Evolutionary conservation across 2,113 vertebrate species (phyloP).

Genomic region (Potamarius usumacintae): DNA sequence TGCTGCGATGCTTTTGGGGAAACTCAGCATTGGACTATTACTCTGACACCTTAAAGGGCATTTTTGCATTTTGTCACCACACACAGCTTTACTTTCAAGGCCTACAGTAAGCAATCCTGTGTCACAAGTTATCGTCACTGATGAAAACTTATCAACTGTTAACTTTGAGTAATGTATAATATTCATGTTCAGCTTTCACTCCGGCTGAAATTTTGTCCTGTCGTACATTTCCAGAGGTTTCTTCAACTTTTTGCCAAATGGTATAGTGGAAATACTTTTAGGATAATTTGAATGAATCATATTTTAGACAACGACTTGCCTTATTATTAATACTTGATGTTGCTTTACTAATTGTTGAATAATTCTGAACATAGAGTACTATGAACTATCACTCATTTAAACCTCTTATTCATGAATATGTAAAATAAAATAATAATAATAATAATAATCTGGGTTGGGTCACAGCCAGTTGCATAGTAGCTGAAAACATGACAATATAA

Average conservation of each 20-base stretch:
- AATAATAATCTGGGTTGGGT: background rate
- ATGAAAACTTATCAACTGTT: background rate
- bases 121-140: background rate
- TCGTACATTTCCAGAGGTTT: background rate
- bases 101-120: background rate
- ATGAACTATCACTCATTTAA: background rate
- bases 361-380: background rate
- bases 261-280: background rate
- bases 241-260: background rate
- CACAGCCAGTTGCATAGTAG: background rate
- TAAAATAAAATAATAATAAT: background rate
- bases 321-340: background rate
- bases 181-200: background rate
- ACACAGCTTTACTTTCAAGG: background rate
- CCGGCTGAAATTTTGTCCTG: background rate
- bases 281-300: background rate
- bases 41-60: background rate
- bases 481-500: background rate
- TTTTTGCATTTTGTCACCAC: background rate
- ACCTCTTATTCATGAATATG: constrained; percentile 38
- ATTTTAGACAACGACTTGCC: background rate
- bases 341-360: background rate
- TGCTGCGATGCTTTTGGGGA: too few species aligned
- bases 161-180: background rate
- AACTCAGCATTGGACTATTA: background rate